phyloP scores from a whole-genome alignment of 2,797 vertebrate genomes.

The Danio kyathit region DNA sequence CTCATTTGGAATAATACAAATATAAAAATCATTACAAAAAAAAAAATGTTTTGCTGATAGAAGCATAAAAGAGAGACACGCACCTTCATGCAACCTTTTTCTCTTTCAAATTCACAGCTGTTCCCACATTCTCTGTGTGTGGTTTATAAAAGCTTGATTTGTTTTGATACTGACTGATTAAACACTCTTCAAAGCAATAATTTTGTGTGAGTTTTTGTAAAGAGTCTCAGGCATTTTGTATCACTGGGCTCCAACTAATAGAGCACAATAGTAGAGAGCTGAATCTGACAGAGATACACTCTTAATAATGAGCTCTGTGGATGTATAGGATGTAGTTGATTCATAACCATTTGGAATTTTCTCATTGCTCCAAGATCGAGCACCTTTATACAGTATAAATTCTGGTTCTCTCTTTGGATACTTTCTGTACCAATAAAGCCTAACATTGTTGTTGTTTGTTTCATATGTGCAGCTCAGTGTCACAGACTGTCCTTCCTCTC shows the following conservation, averaged over 20 bases:
- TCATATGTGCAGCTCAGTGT: slow-evolving; percentile 33
- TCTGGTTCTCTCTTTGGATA: neutral
- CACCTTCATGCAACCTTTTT: neutral
- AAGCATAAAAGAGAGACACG: too few relatives aligned
- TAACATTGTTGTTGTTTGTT: neutral
- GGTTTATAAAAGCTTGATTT: neutral
- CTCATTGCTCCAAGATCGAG: fast-evolving
- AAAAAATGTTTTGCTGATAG: too few relatives aligned
- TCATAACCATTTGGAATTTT: neutral
- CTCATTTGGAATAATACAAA: too few relatives aligned
- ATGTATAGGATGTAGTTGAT: neutral
- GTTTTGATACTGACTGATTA: neutral
- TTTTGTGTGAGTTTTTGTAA: slow-evolving; percentile 23
- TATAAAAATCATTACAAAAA: too few relatives aligned
- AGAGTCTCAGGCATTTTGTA: slow-evolving; percentile 12
- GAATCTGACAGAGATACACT: slow-evolving; percentile 27
- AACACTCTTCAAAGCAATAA: slow-evolving; percentile 5
- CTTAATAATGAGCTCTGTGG: slow-evolving; percentile 5
- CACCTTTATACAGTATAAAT: slow-evolving; percentile 16
- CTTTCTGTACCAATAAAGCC: slow-evolving; percentile 30
- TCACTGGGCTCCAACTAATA: slow-evolving; percentile 21
- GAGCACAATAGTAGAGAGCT: slow-evolving; percentile 51
- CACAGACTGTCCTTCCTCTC: neutral
- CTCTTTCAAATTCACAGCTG: neutral
- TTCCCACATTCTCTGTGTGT: neutral